A percentile compares a stretch with the other conserved stretches of the same genome.
phyloP scores from a whole-genome alignment of 1,140 invertebrate species.

The Drosophila micromelanica region DNA sequence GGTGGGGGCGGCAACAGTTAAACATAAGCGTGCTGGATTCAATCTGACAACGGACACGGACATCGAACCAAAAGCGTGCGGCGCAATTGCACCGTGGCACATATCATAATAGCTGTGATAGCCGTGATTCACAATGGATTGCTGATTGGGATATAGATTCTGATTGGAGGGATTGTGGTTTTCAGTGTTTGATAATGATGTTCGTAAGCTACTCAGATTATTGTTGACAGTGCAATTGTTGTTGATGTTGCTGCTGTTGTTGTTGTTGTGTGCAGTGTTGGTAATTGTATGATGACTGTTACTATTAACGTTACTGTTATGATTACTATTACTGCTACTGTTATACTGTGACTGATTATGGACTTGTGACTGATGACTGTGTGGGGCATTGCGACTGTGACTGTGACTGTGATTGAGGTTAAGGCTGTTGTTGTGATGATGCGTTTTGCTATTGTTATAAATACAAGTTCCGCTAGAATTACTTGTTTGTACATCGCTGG shows the following conservation, averaged over 20 bases:
- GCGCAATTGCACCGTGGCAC: conserved; percentile 40
- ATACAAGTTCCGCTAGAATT: conserved; percentile 84
- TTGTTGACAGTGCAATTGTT: conserved; percentile 32
- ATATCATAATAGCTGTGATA: conserved; percentile 54
- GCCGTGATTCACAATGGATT: conserved; percentile 13
- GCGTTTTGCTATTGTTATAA: conserved; percentile 82
- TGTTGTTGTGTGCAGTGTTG: conserved; percentile 38
- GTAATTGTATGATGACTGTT: conserved; percentile 38
- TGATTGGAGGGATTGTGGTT: conserved; percentile 35
- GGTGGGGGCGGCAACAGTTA: conserved; percentile 57
- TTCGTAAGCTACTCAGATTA: conserved; percentile 37
- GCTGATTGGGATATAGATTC: conserved; percentile 15
- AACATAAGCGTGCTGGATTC: conserved; percentile 71
- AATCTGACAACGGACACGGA: conserved; percentile 72
- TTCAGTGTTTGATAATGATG: conserved; percentile 24
- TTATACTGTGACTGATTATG: conserved; percentile 42
- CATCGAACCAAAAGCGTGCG: conserved; percentile 63
- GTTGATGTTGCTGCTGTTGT: conserved; percentile 26
- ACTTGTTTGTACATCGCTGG: conserved; percentile 84
- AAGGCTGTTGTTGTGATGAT: conserved; percentile 70
- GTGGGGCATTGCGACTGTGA: conserved; percentile 43
- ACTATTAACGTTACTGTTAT: conserved; percentile 41
- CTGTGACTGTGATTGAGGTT: conserved; percentile 68
- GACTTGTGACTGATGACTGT: conserved; percentile 32
- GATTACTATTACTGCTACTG: conserved; percentile 54